These are phyloP conservation scores for Orthosia cruda DNA, from an alignment of 2,888 invertebrate genomes.

Conservation along the genomic window DNA sequence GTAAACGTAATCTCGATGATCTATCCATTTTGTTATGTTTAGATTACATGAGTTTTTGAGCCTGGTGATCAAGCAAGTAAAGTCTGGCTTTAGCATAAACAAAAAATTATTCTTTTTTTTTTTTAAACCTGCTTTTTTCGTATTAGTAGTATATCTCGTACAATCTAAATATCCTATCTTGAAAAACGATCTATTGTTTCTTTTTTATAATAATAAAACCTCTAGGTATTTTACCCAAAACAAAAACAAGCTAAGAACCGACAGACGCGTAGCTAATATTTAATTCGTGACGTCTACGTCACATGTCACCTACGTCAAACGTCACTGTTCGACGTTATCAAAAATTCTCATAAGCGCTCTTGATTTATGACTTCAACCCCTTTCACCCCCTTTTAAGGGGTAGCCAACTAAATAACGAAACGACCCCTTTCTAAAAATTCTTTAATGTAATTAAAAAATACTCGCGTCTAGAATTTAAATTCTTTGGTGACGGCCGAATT, in stretches of 20 bases:
- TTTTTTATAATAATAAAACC: neutral
- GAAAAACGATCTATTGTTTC: neutral
- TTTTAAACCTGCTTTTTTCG: too few relatives aligned
- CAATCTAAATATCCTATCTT: too few relatives aligned
- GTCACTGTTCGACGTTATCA: constrained; percentile 64
- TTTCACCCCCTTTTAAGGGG: constrained; percentile 40
- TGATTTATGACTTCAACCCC: constrained; percentile 71
- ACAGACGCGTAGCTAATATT: constrained; percentile 24
- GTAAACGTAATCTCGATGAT: too few relatives aligned
- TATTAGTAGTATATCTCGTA: too few relatives aligned
- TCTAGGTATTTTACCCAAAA: neutral
- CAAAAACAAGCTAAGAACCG: neutral
- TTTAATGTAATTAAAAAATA: constrained; percentile 79
- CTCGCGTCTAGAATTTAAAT: constrained; percentile 60
- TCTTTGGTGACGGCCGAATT: constrained; percentile 41
- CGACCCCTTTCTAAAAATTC: constrained; percentile 70
- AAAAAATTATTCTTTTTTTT: too few relatives aligned
- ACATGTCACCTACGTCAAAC: constrained; percentile 54
- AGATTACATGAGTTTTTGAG: too few relatives aligned
- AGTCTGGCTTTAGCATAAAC: too few relatives aligned
- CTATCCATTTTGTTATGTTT: too few relatives aligned
- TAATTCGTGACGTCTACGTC: constrained; percentile 30
- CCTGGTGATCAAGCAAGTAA: too few relatives aligned
- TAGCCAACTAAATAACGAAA: constrained; percentile 57
- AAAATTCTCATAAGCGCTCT: constrained; percentile 69